Evolutionary conservation across 2,797 vertebrate species (phyloP), one percentile per base, ranked within the genome.

Genomic region (Melanotaenia pygmaea): DNA sequence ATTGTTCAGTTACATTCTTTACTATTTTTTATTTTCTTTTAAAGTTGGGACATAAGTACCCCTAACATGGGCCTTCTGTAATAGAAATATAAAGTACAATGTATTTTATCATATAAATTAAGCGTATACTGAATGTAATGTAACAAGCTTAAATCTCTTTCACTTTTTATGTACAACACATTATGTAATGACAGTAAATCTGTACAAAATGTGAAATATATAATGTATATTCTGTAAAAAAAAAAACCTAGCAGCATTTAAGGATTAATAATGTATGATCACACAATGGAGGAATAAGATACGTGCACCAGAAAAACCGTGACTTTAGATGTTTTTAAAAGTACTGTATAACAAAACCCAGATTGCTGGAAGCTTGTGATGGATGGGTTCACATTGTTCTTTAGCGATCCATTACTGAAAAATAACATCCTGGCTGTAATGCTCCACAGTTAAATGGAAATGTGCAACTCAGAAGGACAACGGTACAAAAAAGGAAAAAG

Each of bases 231-330:
- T 88, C 80, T 72, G 72, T 90, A 88, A 68, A 90, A 43, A 43
- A 81, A 80, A 70, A 84, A 75, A 79, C 85, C 86, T 94, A 95
- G 94, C 94, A 95, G 95, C 94, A 94, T 83, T 90, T 82, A 79
- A 76, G 35, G 59, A 87, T 77, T 74, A 81, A 7, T 81, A 86
- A 89, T 37, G 73, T 85, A 64, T 77, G 67, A 83, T 79, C 76
- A 82, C 69, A 86, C 64, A 59, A 66, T 78, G 72, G 53, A 74
- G 68, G 77, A 53, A 68, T 58, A 78, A 79, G 74, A 82, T 54
- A 64, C 51, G 40, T 79, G 63, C 61, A 85, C 67, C 76, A 79
- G 64, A 77, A 71, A 54, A 72, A 58, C 4, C 56, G n/a, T 26
- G 57, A 67, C 72, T 77, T 80, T 10, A 16, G 8, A 53, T 57